These are phyloP conservation scores for Hippocampus zosterae DNA, from an alignment of 2,113 vertebrate species.

Conservation along the genomic window DNA sequence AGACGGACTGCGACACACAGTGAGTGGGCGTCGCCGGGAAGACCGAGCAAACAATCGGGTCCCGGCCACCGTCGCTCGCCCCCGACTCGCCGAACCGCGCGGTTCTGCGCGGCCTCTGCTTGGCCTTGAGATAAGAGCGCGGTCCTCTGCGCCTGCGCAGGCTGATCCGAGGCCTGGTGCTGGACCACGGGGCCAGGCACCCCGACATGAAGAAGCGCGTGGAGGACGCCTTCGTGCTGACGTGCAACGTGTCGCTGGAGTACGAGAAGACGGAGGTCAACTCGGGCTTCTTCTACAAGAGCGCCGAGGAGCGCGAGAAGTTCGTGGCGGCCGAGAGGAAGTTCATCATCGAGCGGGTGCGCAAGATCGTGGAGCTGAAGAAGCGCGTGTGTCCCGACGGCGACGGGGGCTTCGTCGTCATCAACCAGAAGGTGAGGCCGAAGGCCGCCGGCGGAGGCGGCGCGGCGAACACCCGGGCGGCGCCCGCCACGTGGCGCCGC, in stretches of 20 bases:
- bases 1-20: slow-evolving; percentile 93
- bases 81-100: too few relatives aligned
- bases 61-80: too few relatives aligned
- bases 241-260: slow-evolving; percentile 92
- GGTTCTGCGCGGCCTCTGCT: too few relatives aligned
- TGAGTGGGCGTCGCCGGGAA: slow-evolving; percentile 60
- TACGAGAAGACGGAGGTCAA: slow-evolving; percentile 99
- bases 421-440: slow-evolving; percentile 91
- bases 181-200: slow-evolving; percentile 94
- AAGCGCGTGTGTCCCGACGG: slow-evolving; percentile 81
- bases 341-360: slow-evolving; percentile 93
- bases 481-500: slow-evolving; percentile 40
- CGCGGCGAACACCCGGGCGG: slow-evolving; percentile 60
- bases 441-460: neutral
- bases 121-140: too few relatives aligned
- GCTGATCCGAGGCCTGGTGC: slow-evolving; percentile 85
- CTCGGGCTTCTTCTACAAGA: slow-evolving; percentile 99
- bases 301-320: slow-evolving; percentile 89
- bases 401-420: slow-evolving; percentile 88
- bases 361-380: slow-evolving; percentile 90
- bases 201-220: slow-evolving; percentile 98
- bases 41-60: too few relatives aligned
- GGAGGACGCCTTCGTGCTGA: slow-evolving; percentile 89
- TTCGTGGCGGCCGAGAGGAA: slow-evolving; percentile 92
- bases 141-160: slow-evolving; percentile 3